Evolutionary conservation across 1,140 invertebrate genomes (phyloP).

Genomic region (Lysiphlebus fabarum): DNA sequence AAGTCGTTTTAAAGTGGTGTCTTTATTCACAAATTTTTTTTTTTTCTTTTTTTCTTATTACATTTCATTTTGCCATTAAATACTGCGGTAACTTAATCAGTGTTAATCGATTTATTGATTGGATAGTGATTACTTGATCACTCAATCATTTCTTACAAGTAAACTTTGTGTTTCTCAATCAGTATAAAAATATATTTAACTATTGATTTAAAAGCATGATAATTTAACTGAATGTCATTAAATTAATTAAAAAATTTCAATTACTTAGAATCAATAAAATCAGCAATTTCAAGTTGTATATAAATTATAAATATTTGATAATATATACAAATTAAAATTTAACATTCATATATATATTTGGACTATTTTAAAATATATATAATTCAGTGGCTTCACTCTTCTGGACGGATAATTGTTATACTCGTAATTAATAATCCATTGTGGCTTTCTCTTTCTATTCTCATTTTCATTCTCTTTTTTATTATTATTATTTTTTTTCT

Average conservation of each 20-base stretch:
- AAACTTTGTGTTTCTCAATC: neutral
- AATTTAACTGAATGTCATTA: neutral
- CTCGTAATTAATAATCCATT: conserved; percentile 54
- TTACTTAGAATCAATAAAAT: neutral
- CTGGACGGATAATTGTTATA: conserved; percentile 27
- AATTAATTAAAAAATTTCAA: neutral
- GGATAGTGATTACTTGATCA: conserved; percentile 11
- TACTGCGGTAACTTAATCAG: neutral
- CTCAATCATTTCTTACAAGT: conserved; percentile 2
- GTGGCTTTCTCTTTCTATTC: conserved; percentile 12
- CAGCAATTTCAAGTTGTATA: neutral
- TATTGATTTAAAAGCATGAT: neutral
- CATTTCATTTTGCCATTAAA: conserved; percentile 3
- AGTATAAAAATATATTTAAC: neutral
- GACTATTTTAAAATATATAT: neutral
- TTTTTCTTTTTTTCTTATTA: neutral
- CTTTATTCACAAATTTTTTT: neutral
- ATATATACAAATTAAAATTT: neutral
- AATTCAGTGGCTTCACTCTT: neutral
- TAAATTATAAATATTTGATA: neutral
- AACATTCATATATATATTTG: neutral
- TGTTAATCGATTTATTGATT: conserved; percentile 14
- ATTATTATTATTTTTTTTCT: conserved; percentile 12
- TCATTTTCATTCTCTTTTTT: neutral
- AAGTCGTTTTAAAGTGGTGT: conserved; percentile 16